phyloP scores from a whole-genome alignment of 2,797 vertebrate genomes.

The Thamnophis elegans region DNA sequence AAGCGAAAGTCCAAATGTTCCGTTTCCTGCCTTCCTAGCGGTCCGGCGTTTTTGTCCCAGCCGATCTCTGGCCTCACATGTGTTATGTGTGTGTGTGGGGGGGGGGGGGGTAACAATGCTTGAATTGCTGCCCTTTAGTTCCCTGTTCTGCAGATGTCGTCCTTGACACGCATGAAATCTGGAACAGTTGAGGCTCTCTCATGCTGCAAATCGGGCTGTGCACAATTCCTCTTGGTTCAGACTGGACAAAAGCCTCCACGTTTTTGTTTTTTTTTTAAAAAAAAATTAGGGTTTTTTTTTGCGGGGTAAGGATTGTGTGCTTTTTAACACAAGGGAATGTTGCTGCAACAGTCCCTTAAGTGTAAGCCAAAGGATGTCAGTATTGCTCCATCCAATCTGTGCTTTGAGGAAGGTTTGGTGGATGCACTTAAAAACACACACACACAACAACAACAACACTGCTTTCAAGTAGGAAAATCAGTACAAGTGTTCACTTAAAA shows the following conservation, averaged over 20 bases:
- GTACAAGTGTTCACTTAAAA: constrained; percentile 13
- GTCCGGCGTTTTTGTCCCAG: neutral
- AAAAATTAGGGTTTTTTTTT: neutral
- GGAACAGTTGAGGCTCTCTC: constrained; percentile 41
- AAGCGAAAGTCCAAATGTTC: neutral
- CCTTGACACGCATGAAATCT: constrained; percentile 51
- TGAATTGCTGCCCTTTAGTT: constrained; percentile 15
- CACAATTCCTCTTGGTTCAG: constrained; percentile 44
- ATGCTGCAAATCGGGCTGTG: constrained; percentile 52
- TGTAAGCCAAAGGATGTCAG: constrained; percentile 78
- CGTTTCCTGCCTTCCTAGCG: neutral
- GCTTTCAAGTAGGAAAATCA: constrained; percentile 7
- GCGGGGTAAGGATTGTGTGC: constrained; percentile 10
- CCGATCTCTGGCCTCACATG: constrained; percentile 2
- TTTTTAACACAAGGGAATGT: constrained; percentile 17
- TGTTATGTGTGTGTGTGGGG: neutral
- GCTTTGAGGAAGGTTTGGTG: constrained; percentile 53
- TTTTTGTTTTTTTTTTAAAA: too few species aligned
- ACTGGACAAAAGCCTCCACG: constrained; percentile 41
- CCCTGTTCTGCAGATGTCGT: constrained; percentile 34
- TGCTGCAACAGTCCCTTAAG: constrained; percentile 49
- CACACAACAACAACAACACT: neutral
- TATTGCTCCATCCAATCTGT: constrained; percentile 66
- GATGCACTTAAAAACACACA: constrained; percentile 43
- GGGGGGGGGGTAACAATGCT: constrained; percentile 31